Base-by-base conservation (phyloP, 2,113 vertebrate genomes). In the Azemiops feae region DNA sequence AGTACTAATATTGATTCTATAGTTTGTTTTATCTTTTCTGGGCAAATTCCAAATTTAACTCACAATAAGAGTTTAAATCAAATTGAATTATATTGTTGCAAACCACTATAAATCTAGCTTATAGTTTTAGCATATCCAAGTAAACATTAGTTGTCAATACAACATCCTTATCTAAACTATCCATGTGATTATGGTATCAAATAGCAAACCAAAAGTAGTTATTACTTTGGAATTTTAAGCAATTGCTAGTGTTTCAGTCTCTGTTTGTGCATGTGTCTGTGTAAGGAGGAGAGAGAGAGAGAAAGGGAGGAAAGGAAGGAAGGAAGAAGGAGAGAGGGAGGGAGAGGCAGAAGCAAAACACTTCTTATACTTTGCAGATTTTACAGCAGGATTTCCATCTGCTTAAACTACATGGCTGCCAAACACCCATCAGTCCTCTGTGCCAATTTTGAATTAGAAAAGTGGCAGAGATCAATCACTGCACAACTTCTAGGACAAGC, bases 101-200 rank as follows among this genome's bases (percentile, higher is more conserved):
- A 95, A 93, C 47, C 57, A 93, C 55, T 57, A 47, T n/a, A 86
- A 87, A 45, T 14, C 64, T 69, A 93, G 45, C 30, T 16, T 85
- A 64, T 23, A 92, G 91, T 86, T 94, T 87, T 43, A 86, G n/a
- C 54, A 94, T 93, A 60, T 87, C 45, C 87, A 94, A 91, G 64
- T 60, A 58, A 89, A 91, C 81, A 89, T 87, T 0, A 93, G 57
- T 88, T 94, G 95, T 86, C 52, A 2, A 27, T 45, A 43, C 0
- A 2, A 94, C 69, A 93, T 81, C 53, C 92, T 58, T 95, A 89
- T 27, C 64, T 93, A 91, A 55, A 85, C n/a, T 23, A 1, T 39
- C 91, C 34, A n/a, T 0, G 0, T 52, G n/a, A 60, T 89, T 94
- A 89, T 58, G 88, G 90, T 20, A 92, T 0, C 0, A 91, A 90